A percentile compares a stretch with the other conserved stretches of the same genome.
Evolutionary conservation across 1,140 invertebrate genomes (phyloP).

Genomic region (Aleiodes sp.): DNA sequence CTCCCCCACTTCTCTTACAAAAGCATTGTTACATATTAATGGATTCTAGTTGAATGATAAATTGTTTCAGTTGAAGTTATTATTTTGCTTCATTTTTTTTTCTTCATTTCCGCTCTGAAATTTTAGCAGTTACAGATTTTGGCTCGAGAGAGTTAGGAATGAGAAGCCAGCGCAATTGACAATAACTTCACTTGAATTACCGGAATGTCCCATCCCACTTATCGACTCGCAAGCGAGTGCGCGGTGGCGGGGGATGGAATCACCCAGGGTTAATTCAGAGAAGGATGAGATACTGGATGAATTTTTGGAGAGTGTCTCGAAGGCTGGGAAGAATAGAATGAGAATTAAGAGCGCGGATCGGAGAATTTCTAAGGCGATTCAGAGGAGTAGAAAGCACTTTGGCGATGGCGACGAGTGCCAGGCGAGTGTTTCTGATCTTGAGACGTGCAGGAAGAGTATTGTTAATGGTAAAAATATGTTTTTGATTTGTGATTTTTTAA

Average conservation of each 20-base stretch:
- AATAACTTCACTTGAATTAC: slow-evolving; percentile 55
- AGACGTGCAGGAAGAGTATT: slow-evolving; percentile 45
- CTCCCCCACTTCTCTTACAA: not conserved
- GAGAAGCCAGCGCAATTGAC: slow-evolving; percentile 55
- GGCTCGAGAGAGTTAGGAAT: slow-evolving; percentile 50
- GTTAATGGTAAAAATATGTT: slow-evolving; percentile 42
- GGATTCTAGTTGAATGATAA: too few relatives aligned
- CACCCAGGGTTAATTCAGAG: slow-evolving; percentile 30
- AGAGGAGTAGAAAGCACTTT: slow-evolving; percentile 31
- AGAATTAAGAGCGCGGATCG: slow-evolving; percentile 25
- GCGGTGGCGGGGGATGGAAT: slow-evolving; percentile 34
- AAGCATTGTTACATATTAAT: not conserved
- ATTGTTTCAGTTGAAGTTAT: not conserved
- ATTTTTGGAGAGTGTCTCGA: slow-evolving; percentile 46
- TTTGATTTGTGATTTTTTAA: not conserved
- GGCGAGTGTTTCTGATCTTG: slow-evolving; percentile 25
- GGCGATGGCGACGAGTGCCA: slow-evolving; percentile 34
- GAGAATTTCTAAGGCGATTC: slow-evolving; percentile 24
- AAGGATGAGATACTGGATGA: slow-evolving; percentile 49
- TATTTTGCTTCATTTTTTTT: slow-evolving; percentile 18
- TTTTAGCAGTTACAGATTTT: slow-evolving; percentile 51
- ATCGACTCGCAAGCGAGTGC: slow-evolving; percentile 53
- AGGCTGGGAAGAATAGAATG: slow-evolving; percentile 26
- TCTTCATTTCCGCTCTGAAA: too few relatives aligned
- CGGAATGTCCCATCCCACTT: slow-evolving; percentile 56